phyloP scores from a whole-genome alignment of 2,797 vertebrate species.

The Carapus acus region DNA sequence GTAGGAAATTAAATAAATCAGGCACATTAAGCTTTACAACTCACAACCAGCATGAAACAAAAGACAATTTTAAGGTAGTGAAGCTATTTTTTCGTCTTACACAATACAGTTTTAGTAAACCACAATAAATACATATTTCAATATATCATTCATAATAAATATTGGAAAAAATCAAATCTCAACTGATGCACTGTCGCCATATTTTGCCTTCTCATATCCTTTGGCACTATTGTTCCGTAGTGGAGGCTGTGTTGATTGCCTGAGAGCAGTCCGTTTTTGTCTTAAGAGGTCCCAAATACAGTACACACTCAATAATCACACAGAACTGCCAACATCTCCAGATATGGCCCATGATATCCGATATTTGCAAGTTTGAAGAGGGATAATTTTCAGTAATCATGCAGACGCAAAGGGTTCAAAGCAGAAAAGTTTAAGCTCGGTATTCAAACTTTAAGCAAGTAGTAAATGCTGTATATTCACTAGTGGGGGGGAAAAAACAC shows the following conservation, averaged over 20 bases:
- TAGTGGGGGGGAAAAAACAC: constrained; percentile 42
- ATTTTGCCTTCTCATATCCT: constrained; percentile 48
- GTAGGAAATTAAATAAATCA: constrained; percentile 62
- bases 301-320: constrained; percentile 8
- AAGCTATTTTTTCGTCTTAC: constrained; percentile 80
- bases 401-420: constrained; percentile 44
- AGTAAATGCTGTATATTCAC: constrained; percentile 1
- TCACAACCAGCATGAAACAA: constrained; percentile 79
- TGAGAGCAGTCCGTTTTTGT: constrained; percentile 40
- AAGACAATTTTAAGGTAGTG: constrained; percentile 80
- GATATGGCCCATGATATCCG: constrained; percentile 2
- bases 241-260: constrained; percentile 41
- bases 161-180: constrained; percentile 75
- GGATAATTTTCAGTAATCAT: constrained; percentile 39
- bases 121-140: constrained; percentile 98
- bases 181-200: constrained; percentile 52
- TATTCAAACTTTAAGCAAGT: no score
- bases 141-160: constrained; percentile 96
- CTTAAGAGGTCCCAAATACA: constrained; percentile 15
- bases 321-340: constrained; percentile 9
- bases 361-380: constrained; percentile 38
- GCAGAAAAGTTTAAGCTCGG: constrained; percentile 23
- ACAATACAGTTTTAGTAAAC: constrained; percentile 82
- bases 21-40: constrained; percentile 84
- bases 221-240: constrained; percentile 58